Evolutionary conservation across 2,113 vertebrate species (phyloP).

Genomic region (Myocastor coypus): DNA sequence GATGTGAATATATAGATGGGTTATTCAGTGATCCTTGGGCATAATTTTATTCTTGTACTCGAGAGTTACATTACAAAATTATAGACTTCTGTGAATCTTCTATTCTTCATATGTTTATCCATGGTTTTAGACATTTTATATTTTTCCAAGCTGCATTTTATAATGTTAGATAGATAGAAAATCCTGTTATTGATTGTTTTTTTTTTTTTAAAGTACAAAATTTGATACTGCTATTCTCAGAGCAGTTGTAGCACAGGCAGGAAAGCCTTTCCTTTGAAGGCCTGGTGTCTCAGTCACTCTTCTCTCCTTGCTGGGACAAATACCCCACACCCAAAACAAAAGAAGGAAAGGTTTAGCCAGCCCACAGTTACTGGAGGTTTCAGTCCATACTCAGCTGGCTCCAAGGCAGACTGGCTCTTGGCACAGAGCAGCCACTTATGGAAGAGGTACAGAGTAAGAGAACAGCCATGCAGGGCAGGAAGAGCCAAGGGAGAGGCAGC

Average conservation of each 20-base stretch:
- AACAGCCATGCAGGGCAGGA: too few species aligned
- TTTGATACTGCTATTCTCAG: conserved; percentile 48
- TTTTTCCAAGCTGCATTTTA: conserved; percentile 26
- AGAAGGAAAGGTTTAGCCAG: too few species aligned
- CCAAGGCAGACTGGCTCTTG: too few species aligned
- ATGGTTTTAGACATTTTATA: not conserved
- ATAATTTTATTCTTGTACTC: not conserved
- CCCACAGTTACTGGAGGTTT: too few species aligned
- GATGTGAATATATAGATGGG: not conserved
- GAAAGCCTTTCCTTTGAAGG: conserved; percentile 24
- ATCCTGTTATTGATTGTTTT: not conserved
- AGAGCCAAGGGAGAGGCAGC: too few species aligned
- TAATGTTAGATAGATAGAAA: conserved; percentile 6
- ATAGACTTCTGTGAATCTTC: not conserved
- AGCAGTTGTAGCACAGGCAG: not conserved
- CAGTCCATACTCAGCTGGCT: too few species aligned
- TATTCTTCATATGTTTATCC: not conserved
- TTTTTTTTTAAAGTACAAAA: conserved; percentile 21
- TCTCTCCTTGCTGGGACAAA: too few species aligned
- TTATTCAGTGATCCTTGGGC: conserved; percentile 8
- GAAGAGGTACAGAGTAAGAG: too few species aligned
- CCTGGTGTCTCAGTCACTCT: not conserved
- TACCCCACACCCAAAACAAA: too few species aligned
- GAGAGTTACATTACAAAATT: not conserved
- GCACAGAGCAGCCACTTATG: too few species aligned